A percentile compares a stretch with the other conserved stretches of the same genome.
Conservation (phyloP, 37 sponge, comb jelly and placozoan genomes). For the Agelas oroides region DNA sequence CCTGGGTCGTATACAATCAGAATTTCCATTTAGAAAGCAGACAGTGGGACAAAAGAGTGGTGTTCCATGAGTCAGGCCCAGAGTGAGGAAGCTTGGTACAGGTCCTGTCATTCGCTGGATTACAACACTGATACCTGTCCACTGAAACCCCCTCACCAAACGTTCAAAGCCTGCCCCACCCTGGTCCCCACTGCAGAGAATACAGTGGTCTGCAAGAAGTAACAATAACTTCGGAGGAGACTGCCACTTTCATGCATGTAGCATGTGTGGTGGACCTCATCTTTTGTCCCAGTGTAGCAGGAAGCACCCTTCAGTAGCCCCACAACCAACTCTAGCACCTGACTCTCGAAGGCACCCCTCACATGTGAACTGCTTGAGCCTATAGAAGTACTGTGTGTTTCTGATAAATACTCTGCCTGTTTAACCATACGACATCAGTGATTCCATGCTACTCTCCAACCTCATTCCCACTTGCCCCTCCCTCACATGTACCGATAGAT, state of each 20-base stretch:
- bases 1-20: neutral
- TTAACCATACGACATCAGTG: too few relatives aligned
- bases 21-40: neutral
- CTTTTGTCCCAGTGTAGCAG: neutral
- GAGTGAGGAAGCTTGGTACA: neutral
- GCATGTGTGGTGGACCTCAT: neutral
- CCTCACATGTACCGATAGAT: too few relatives aligned
- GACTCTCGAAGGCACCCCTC: too few relatives aligned
- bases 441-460: too few relatives aligned
- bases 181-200: neutral
- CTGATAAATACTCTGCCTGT: too few relatives aligned
- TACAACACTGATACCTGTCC: conserved; percentile 6
- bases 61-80: neutral
- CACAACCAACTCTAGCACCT: too few relatives aligned
- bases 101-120: neutral
- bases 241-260: conserved; percentile 7
- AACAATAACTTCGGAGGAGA: neutral
- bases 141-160: neutral
- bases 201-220: neutral
- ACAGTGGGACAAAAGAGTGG: neutral
- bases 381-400: too few relatives aligned
- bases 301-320: too few relatives aligned
- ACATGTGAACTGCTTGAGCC: too few relatives aligned
- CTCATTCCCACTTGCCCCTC: too few relatives aligned
- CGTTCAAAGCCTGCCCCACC: neutral